Conservation (phyloP, 2,797 vertebrate species). For the Fundulus diaphanus region DNA sequence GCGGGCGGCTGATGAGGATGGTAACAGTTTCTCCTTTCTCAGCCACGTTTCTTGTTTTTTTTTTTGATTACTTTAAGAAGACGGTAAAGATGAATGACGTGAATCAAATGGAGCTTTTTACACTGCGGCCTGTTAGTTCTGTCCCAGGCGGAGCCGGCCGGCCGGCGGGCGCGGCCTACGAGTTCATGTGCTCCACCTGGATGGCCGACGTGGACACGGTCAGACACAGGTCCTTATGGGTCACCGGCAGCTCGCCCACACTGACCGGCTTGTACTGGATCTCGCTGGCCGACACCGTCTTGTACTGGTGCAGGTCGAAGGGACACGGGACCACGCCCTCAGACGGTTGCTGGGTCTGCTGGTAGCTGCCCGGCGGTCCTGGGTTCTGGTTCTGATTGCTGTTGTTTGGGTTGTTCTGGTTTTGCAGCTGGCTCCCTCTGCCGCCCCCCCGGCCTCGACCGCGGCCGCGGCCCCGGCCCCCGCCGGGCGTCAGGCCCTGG, state of each 20-base stretch:
- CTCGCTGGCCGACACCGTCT: constrained; percentile 85
- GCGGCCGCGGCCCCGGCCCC: constrained; percentile 77
- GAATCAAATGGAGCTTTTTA: constrained; percentile 52
- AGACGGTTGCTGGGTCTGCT: constrained; percentile 68
- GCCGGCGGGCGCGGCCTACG: constrained; percentile 77
- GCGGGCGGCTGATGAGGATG: background rate
- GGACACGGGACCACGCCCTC: constrained; percentile 83
- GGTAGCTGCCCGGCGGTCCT: constrained; percentile 77
- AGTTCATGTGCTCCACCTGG: constrained; percentile 96
- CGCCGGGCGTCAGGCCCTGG: constrained; percentile 72
- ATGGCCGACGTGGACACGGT: constrained; percentile 97
- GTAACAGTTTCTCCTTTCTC: constrained; percentile 3
- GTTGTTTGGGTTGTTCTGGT: constrained; percentile 75
- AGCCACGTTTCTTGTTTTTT: background rate
- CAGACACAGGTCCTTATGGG: constrained; percentile 98
- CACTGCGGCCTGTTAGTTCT: constrained; percentile 42
- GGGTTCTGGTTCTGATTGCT: constrained; percentile 76
- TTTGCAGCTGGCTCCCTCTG: constrained; percentile 67
- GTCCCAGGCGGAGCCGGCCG: constrained; percentile 34
- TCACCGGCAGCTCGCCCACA: constrained; percentile 83
- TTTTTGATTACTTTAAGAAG: constrained; percentile 30
- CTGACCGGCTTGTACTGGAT: constrained; percentile 85
- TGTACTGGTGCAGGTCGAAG: constrained; percentile 98
- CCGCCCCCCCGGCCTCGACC: constrained; percentile 77
- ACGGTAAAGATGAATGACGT: constrained; percentile 35